Evolutionary conservation across 2,113 vertebrate species (phyloP).

Genomic region (Glaucidium brasilianum): DNA sequence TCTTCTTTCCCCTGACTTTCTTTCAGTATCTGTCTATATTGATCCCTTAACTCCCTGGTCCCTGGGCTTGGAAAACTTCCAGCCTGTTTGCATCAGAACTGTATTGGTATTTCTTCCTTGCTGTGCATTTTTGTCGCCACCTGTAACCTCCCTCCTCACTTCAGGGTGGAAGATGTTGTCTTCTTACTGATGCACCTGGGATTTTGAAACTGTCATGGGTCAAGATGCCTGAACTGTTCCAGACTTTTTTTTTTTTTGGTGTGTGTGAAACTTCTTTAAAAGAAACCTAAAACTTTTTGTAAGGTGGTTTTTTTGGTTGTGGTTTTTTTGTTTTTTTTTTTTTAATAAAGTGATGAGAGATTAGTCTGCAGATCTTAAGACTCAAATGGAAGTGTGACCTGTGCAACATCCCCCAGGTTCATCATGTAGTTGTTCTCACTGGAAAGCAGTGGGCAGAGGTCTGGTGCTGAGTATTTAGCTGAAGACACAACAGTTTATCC

Average conservation of each 20-base stretch:
- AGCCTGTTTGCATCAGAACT: accelerated
- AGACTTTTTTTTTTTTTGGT: neutral
- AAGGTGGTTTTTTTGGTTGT: no score
- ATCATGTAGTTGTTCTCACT: accelerated
- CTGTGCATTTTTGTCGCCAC: accelerated
- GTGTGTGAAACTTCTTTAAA: neutral
- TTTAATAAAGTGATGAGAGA: no score
- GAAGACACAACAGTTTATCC: neutral
- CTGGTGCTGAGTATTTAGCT: neutral
- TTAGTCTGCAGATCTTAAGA: neutral
- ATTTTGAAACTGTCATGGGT: neutral
- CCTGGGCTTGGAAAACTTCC: neutral
- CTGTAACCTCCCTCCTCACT: neutral
- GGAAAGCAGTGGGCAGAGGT: neutral
- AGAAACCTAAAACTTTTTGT: no score
- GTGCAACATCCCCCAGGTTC: neutral
- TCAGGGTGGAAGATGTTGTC: neutral
- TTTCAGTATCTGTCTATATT: neutral
- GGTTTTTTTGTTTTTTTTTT: no score
- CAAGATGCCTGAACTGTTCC: accelerated
- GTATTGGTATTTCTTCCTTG: neutral
- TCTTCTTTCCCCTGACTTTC: neutral
- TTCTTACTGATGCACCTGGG: accelerated
- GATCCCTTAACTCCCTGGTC: accelerated
- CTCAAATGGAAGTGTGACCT: neutral